phyloP scores from a whole-genome alignment of 2,888 invertebrate genomes.

The Portevinia maculata region DNA sequence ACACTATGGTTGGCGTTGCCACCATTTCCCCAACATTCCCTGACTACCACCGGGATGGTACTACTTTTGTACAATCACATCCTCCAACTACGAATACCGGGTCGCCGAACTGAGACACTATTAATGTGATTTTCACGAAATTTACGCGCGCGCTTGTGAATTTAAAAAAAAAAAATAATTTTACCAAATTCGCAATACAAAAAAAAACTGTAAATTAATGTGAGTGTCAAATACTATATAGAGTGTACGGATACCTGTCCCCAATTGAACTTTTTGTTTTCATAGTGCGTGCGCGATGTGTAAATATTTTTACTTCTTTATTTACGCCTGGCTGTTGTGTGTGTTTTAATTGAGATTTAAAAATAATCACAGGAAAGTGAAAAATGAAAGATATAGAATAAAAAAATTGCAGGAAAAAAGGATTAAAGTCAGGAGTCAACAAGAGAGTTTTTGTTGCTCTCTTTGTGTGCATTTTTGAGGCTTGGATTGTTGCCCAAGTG shows the following conservation, averaged over 20 bases:
- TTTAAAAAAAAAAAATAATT: not conserved
- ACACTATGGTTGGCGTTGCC: slow-evolving; percentile 24
- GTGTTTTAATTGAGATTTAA: slow-evolving; percentile 61
- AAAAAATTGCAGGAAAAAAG: slow-evolving; percentile 30
- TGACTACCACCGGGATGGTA: slow-evolving; percentile 26
- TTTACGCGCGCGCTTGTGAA: slow-evolving; percentile 41
- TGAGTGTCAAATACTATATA: slow-evolving; percentile 52
- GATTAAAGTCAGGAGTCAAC: slow-evolving; percentile 39
- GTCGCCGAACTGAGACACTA: slow-evolving; percentile 18
- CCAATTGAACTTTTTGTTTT: slow-evolving; percentile 12
- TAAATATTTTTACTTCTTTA: slow-evolving; percentile 52
- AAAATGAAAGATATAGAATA: slow-evolving; percentile 45
- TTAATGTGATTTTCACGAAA: slow-evolving; percentile 9
- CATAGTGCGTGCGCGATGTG: slow-evolving; percentile 28
- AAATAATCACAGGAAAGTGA: slow-evolving; percentile 50
- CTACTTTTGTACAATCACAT: slow-evolving; percentile 30
- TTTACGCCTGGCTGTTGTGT: slow-evolving; percentile 53
- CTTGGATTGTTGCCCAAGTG: slow-evolving; percentile 15
- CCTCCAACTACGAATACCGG: slow-evolving; percentile 27
- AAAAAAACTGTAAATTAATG: slow-evolving; percentile 63
- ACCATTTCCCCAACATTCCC: slow-evolving; percentile 41
- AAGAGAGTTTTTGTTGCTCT: not conserved
- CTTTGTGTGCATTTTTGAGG: slow-evolving; percentile 28
- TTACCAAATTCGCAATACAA: not conserved
- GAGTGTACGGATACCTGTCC: not conserved